Evolutionary conservation across 2,888 invertebrate genomes (phyloP).

Genomic region (Palloptera scutellata): DNA sequence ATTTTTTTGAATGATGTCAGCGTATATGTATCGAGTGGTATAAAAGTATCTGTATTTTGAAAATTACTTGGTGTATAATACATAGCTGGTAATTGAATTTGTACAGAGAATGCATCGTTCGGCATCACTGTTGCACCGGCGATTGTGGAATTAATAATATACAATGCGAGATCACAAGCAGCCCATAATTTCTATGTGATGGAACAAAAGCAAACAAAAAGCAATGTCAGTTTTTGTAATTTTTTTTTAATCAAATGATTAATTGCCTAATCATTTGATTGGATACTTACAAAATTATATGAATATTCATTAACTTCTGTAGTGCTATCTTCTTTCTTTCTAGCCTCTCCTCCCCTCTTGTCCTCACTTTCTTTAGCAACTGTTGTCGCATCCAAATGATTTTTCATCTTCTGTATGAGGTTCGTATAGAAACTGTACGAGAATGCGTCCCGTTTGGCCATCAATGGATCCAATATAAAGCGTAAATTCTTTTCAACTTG

Average conservation of each 20-base stretch:
- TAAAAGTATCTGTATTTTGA: constrained; percentile 80
- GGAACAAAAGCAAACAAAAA: constrained; percentile 3
- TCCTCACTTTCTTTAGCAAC: constrained; percentile 68
- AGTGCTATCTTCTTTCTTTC: constrained; percentile 87
- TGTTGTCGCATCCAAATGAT: constrained; percentile 84
- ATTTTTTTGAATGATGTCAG: constrained; percentile 39
- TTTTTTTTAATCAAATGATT: no score
- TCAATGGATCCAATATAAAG: constrained; percentile 93
- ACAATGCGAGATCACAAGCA: constrained; percentile 92
- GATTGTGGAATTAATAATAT: constrained; percentile 86
- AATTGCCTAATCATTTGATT: no score
- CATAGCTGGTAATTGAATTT: constrained; percentile 88
- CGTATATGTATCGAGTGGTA: constrained; percentile 74
- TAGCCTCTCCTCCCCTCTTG: constrained; percentile 70
- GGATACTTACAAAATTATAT: constrained; percentile 79
- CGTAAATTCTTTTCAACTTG: constrained; percentile 86
- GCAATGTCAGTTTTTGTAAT: no score
- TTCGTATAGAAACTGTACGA: constrained; percentile 95
- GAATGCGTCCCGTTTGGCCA: constrained; percentile 92
- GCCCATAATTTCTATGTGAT: constrained; percentile 95
- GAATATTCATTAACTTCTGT: constrained; percentile 82
- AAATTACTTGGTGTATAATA: constrained; percentile 83
- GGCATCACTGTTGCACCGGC: constrained; percentile 67
- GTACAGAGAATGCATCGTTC: constrained; percentile 86
- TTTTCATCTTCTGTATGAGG: constrained; percentile 92